Evolutionary conservation across 2,888 invertebrate genomes (phyloP), one percentile per base, ranked within the genome.

Genomic region (Nemoura dubitans): DNA sequence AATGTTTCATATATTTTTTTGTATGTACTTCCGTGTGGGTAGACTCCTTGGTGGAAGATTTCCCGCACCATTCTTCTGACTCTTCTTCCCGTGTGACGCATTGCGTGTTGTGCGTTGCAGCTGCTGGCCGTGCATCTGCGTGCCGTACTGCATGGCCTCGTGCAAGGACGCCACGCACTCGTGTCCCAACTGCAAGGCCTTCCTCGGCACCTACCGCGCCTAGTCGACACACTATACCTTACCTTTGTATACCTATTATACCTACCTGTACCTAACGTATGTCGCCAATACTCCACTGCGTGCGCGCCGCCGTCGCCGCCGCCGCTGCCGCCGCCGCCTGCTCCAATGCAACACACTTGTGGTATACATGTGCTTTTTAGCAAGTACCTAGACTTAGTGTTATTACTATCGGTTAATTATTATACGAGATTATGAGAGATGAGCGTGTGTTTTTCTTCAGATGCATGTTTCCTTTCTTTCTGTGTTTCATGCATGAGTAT

Each of bases 131-230:
- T 93, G 93, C 87, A 93, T 93, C 78, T 93, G 93, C 89, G 89
- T 93, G 87, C 93, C 93, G 7, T 93, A 93, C 89, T 93, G 93
- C 90, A 92, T 93, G 89, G 92, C 91, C 88, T 91, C 91, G 36
- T 92, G 92, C 88, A 91, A 92, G 90, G 92, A 92, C 87, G 92
- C 92, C 5, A 92, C 92, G 87, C 93, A 93, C 88, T 91, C 91
- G 82, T 93, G 93, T 89, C 93, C 93, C 29, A 92, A 92, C 88
- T 93, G 93, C 89, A 92, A 92, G 88, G 89, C 90, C 42, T 92
- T 91, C 88, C 90, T 93, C 43, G 93, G 93, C 84, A 92, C 91
- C 36, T 92, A 87, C 87, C 80, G 85, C 25, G 29, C 86, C 42
- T 87, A 86, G 59, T 29, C 36, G 36, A 36, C 36, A 36, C 36